A percentile compares a stretch with the other conserved stretches of the same genome.
Conservation (phyloP, 2,797 vertebrate species). For the Gallinago stenura region DNA sequence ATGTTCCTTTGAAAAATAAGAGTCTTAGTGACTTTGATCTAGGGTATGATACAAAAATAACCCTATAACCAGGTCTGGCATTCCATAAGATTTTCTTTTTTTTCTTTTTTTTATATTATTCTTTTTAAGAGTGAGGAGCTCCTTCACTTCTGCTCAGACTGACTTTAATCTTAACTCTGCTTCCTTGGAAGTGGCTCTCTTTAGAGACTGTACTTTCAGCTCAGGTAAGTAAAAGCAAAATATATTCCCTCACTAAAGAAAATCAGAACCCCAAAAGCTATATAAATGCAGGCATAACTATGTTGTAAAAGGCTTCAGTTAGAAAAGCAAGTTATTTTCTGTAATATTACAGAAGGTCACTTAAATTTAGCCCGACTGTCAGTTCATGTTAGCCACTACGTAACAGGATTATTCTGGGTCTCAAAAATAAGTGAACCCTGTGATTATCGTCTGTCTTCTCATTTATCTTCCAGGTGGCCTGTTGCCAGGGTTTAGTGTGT, state of each 20-base stretch:
- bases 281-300: not conserved
- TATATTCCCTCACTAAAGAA: slow-evolving; percentile 3
- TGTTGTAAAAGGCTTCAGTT: slow-evolving; percentile 1
- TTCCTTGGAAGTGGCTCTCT: slow-evolving; percentile 8
- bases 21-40: slow-evolving; percentile 49
- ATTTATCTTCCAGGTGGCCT: slow-evolving; percentile 20
- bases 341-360: not conserved
- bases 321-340: slow-evolving; percentile 32
- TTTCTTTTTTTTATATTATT: not conserved
- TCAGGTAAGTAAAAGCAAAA: not conserved
- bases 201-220: not conserved
- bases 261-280: not conserved
- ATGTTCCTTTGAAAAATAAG: slow-evolving; percentile 52
- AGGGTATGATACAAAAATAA: slow-evolving; percentile 28
- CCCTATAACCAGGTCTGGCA: not conserved
- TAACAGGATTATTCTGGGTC: slow-evolving; percentile 24
- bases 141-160: not conserved
- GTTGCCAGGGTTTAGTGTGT: slow-evolving; percentile 7
- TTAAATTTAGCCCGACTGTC: slow-evolving; percentile 22
- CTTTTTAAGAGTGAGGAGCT: not conserved
- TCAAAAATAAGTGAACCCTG: slow-evolving; percentile 25
- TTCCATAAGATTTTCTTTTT: not conserved
- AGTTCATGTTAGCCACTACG: not conserved
- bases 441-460: slow-evolving; percentile 36
- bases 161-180: slow-evolving; percentile 43